A percentile compares a stretch with the other conserved stretches of the same genome.
phyloP scores from a whole-genome alignment of 2,113 vertebrate genomes.

The Ptilonorhynchus violaceus region DNA sequence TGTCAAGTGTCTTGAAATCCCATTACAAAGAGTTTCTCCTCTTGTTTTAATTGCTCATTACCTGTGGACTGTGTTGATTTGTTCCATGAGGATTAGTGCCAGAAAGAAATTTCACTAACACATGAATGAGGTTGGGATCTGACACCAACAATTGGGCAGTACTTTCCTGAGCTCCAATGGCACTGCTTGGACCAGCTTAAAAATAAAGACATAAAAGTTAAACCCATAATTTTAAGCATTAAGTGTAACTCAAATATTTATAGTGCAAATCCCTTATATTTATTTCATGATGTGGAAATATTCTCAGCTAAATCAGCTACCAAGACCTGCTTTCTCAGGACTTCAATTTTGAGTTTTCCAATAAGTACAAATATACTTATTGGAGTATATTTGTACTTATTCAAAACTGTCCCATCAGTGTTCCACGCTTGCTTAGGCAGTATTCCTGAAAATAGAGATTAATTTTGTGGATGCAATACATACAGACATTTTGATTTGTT shows the following conservation, averaged over 20 bases:
- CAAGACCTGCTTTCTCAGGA: background rate
- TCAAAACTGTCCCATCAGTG: background rate
- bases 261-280: background rate
- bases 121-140: slow-evolving; percentile 92
- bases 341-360: background rate
- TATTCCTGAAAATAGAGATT: background rate
- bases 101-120: slow-evolving; percentile 96
- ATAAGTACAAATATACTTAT: background rate
- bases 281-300: background rate
- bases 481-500: background rate
- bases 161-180: slow-evolving; percentile 87
- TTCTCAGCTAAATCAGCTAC: background rate
- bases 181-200: slow-evolving; percentile 79
- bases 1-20: background rate
- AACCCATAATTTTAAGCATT: background rate
- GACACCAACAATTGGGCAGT: slow-evolving; percentile 96
- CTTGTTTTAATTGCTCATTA: slow-evolving; percentile 38
- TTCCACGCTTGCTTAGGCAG: background rate
- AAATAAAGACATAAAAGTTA: slow-evolving; percentile 5
- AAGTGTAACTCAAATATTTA: background rate
- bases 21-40: background rate
- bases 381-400: no score
- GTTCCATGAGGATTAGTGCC: slow-evolving; percentile 93
- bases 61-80: slow-evolving; percentile 96
- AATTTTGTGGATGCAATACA: background rate